Conservation (phyloP, 2,888 invertebrate genomes). For the Quadroppia sp. region DNA sequence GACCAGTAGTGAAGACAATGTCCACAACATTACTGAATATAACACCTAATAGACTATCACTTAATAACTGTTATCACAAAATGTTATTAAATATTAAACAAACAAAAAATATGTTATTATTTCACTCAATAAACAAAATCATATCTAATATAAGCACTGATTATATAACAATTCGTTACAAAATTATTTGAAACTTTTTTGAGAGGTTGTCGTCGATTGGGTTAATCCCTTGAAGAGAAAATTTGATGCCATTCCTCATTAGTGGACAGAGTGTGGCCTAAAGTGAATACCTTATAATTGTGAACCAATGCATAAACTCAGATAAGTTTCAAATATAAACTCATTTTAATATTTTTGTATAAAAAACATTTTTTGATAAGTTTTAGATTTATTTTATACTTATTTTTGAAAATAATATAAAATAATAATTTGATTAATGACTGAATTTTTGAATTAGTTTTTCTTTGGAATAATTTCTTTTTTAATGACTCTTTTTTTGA, state of each 20-base stretch:
- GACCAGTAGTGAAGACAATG: no score
- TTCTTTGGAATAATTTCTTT: background rate
- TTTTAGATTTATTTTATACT: no score
- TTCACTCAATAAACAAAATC: background rate
- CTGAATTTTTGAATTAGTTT: constrained; percentile 11
- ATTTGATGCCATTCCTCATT: background rate
- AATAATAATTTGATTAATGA: constrained; percentile 22
- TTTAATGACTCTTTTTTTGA: constrained; percentile 2
- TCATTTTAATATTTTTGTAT: background rate
- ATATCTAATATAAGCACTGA: background rate
- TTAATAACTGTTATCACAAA: no score
- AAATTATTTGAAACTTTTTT: background rate
- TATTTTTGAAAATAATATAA: background rate
- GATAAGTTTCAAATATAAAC: constrained; percentile 8
- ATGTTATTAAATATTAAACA: background rate
- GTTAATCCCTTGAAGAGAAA: background rate
- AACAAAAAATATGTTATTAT: background rate
- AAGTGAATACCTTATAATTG: no score
- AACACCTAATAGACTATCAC: no score
- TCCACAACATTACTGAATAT: no score
- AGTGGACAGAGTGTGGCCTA: no score
- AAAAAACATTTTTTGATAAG: background rate
- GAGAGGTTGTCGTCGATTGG: no score
- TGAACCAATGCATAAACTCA: constrained; percentile 23
- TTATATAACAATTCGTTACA: background rate